Evolutionary conservation across 2,888 invertebrate genomes (phyloP).

Genomic region (Tineola bisselliella): DNA sequence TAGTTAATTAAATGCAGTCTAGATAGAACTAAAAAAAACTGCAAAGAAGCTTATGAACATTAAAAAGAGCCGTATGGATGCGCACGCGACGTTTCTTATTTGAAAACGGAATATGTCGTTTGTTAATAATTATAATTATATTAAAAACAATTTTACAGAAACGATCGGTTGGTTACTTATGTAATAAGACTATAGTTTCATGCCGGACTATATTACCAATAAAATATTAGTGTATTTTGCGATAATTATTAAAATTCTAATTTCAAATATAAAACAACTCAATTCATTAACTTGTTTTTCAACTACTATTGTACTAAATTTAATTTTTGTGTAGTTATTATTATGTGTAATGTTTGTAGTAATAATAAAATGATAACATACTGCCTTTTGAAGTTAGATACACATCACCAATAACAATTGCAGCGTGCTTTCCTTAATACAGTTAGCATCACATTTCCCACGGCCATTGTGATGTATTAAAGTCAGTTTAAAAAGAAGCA

Average conservation of each 20-base stretch:
- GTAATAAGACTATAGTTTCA: too few species aligned
- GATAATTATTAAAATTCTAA: too few species aligned
- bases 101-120: neutral
- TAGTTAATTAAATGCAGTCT: neutral
- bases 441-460: constrained; percentile 9
- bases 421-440: constrained; percentile 9
- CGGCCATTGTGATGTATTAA: constrained; percentile 9
- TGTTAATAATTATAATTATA: neutral
- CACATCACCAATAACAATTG: neutral
- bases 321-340: too few species aligned
- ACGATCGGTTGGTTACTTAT: too few species aligned
- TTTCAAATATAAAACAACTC: too few species aligned
- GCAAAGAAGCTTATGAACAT: neutral
- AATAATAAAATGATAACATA: neutral
- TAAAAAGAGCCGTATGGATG: constrained; percentile 2
- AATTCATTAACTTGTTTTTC: too few species aligned
- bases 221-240: too few species aligned
- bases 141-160: too few species aligned
- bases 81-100: constrained; percentile 3
- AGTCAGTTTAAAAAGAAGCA: neutral
- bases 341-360: too few species aligned
- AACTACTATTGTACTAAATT: too few species aligned
- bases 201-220: too few species aligned
- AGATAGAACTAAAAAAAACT: neutral
- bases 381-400: neutral